phyloP scores from a whole-genome alignment of 2,888 invertebrate species.

The Drosophila suboccidentalis region DNA sequence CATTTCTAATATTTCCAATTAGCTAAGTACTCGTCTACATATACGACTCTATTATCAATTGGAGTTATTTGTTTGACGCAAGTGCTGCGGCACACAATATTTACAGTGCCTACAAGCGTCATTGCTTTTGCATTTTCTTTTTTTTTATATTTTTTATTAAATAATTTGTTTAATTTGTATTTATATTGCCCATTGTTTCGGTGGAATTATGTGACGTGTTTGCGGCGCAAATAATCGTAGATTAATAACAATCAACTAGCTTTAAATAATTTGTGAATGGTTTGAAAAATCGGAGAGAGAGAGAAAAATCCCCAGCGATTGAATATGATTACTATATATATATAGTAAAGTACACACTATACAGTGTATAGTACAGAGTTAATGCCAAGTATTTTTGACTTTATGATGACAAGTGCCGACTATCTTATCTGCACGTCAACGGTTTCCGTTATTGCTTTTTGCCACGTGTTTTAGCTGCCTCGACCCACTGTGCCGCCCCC shows the following conservation, averaged over 20 bases:
- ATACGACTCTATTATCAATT: conserved; percentile 29
- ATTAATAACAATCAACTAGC: conserved; percentile 1
- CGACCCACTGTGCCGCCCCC: conserved; percentile 10
- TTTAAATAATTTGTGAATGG: background rate
- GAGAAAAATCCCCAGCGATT: background rate
- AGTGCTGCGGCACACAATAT: conserved; percentile 34
- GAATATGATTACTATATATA: conserved; percentile 1
- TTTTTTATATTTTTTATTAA: background rate
- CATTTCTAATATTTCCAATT: conserved; percentile 12
- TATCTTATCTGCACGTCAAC: conserved; percentile 54
- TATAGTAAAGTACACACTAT: background rate
- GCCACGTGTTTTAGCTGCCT: conserved; percentile 17
- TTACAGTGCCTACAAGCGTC: conserved; percentile 30
- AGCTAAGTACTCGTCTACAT: background rate
- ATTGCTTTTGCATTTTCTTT: background rate
- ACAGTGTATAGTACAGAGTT: background rate
- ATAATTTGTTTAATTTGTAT: conserved; percentile 13
- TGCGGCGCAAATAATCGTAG: conserved; percentile 2
- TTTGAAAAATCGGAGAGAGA: background rate
- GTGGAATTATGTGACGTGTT: conserved; percentile 7
- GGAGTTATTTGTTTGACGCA: conserved; percentile 43
- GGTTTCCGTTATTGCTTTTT: conserved; percentile 11
- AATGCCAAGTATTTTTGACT: conserved; percentile 16
- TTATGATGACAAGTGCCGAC: conserved; percentile 35
- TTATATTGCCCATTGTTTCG: conserved; percentile 3